A percentile compares a stretch with the other conserved stretches of the same genome.
Conservation (phyloP, 2,888 invertebrate genomes). For the Erannis defoliaria region DNA sequence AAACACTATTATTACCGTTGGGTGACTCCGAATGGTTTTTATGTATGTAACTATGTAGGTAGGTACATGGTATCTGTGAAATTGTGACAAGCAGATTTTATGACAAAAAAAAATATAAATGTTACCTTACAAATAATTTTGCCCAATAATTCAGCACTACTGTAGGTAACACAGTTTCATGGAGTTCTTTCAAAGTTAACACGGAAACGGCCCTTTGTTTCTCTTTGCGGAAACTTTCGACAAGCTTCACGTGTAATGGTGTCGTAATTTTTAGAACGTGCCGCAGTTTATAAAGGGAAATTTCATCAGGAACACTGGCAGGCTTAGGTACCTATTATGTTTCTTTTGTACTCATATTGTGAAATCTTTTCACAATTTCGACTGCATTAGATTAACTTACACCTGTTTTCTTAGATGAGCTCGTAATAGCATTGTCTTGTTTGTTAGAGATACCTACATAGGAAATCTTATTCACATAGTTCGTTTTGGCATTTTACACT, state of each 20-base stretch:
- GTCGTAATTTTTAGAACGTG: constrained; percentile 20
- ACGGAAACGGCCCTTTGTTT: constrained; percentile 17
- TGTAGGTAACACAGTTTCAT: constrained; percentile 6
- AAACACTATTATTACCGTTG: too few species aligned
- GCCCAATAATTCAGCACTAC: constrained; percentile 1
- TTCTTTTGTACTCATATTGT: not conserved
- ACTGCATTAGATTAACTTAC: not conserved
- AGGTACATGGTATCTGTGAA: too few species aligned
- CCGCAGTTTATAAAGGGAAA: constrained; percentile 11
- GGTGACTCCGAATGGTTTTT: too few species aligned
- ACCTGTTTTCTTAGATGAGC: too few species aligned
- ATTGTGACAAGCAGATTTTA: too few species aligned
- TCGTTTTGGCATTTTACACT: too few species aligned
- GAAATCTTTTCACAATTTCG: not conserved
- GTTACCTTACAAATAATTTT: too few species aligned
- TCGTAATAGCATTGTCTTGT: too few species aligned
- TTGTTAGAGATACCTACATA: too few species aligned
- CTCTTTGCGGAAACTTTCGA: constrained; percentile 10
- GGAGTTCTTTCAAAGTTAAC: constrained; percentile 14
- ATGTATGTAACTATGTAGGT: too few species aligned
- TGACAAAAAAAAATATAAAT: not conserved
- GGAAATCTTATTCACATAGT: too few species aligned
- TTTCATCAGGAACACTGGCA: constrained; percentile 4
- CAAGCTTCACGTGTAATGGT: constrained; percentile 25
- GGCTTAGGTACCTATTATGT: not conserved